A percentile compares a stretch with the other conserved stretches of the same genome.
Evolutionary conservation across 2,888 invertebrate species (phyloP).

Genomic region (Protonemura montana): DNA sequence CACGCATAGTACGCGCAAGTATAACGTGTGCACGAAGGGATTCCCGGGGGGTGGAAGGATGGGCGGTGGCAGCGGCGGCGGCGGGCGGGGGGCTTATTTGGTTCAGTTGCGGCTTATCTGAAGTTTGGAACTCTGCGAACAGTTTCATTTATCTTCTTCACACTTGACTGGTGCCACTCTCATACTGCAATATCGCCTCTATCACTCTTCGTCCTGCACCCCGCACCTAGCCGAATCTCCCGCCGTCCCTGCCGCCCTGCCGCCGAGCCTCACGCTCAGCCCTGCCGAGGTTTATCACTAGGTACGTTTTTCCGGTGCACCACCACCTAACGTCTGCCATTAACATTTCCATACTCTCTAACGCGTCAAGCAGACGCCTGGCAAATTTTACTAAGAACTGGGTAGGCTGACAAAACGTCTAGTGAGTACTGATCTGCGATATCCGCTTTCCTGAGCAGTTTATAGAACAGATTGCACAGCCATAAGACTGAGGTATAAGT

Average conservation of each 20-base stretch:
- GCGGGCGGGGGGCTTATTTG: conserved; percentile 35
- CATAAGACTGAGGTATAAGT: too few relatives aligned
- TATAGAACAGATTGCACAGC: too few relatives aligned
- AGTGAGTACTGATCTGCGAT: neutral
- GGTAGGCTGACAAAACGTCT: neutral
- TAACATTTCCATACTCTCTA: conserved; percentile 38
- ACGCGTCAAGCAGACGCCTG: neutral
- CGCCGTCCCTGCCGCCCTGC: neutral
- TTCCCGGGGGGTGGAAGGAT: neutral
- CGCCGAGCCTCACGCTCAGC: conserved; percentile 24
- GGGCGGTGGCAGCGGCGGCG: neutral
- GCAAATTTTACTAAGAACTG: neutral
- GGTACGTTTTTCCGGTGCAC: neutral
- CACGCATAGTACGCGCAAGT: conserved; percentile 23
- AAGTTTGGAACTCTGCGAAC: conserved; percentile 45
- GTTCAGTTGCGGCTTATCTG: conserved; percentile 47
- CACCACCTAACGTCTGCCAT: conserved; percentile 20
- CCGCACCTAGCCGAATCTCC: conserved; percentile 20
- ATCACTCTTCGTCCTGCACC: conserved; percentile 39
- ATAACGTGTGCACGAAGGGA: neutral
- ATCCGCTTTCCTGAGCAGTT: too few relatives aligned
- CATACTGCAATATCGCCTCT: conserved; percentile 46
- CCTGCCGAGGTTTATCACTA: conserved; percentile 30
- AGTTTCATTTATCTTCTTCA: conserved; percentile 50
- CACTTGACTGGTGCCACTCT: conserved; percentile 50